A percentile compares a stretch with the other conserved stretches of the same genome.
phyloP scores from a whole-genome alignment of 1,140 invertebrate genomes.

The Achatina immaculata region DNA sequence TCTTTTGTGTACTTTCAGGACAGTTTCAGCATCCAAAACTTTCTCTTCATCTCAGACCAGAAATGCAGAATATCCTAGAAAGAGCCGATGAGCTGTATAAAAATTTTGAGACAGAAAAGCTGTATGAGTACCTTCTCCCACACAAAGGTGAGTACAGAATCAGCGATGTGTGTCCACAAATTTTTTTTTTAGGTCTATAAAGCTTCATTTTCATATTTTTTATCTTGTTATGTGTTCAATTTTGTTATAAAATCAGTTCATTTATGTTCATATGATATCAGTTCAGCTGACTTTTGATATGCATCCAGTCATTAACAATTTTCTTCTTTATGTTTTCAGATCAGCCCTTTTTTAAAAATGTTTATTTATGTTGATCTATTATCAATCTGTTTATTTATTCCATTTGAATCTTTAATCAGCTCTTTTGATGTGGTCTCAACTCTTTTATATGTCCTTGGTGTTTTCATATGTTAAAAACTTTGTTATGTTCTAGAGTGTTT shows the following conservation, averaged over 20 bases:
- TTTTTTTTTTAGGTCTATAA: background rate
- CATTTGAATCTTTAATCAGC: too few species aligned
- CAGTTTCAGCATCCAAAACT: background rate
- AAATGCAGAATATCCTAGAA: conserved; percentile 14
- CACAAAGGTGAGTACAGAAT: conserved; percentile 21
- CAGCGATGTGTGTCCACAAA: background rate
- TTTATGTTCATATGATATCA: background rate
- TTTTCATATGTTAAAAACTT: too few species aligned
- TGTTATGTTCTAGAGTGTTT: too few species aligned
- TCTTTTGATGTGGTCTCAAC: too few species aligned
- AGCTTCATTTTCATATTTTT: background rate
- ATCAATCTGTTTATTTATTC: too few species aligned
- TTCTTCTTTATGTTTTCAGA: too few species aligned
- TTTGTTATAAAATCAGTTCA: too few species aligned
- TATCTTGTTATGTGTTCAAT: background rate
- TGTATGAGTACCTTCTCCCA: conserved; percentile 10
- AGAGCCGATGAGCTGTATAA: conserved; percentile 31
- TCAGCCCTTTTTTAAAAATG: too few species aligned
- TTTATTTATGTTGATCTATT: too few species aligned
- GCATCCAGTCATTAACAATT: background rate
- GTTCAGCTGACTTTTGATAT: background rate
- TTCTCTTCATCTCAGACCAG: background rate
- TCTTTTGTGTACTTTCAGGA: background rate
- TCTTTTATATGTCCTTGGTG: too few species aligned
- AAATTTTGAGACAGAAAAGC: conserved; percentile 1